phyloP scores from a whole-genome alignment of 1,140 invertebrate genomes.

The Pseudomyrmex flavicornis region DNA sequence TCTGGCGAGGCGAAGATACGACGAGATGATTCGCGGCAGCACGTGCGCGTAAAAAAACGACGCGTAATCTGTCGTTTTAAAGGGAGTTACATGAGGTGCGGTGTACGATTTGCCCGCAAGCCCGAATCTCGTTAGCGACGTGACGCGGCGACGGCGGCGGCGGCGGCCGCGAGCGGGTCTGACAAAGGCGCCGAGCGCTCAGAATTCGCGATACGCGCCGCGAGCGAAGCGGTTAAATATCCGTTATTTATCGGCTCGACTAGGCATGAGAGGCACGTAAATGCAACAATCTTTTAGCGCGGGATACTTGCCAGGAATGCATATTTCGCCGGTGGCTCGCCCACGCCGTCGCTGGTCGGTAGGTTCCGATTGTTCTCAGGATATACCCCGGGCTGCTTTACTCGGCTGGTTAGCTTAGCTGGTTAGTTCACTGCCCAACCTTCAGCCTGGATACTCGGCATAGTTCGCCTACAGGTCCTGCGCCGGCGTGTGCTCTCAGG shows the following conservation, averaged over 20 bases:
- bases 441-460: constrained; percentile 82
- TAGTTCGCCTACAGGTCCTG: constrained; percentile 83
- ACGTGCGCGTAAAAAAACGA: constrained; percentile 52
- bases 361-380: constrained; percentile 84
- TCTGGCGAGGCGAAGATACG: constrained; percentile 46
- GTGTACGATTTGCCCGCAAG: constrained; percentile 39
- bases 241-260: constrained; percentile 52
- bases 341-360: constrained; percentile 77
- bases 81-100: constrained; percentile 33
- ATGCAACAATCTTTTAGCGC: constrained; percentile 70
- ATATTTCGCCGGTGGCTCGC: constrained; percentile 79
- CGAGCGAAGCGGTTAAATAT: constrained; percentile 36
- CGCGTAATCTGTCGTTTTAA: constrained; percentile 33
- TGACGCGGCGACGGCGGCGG: neutral
- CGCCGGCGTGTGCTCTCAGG: constrained; percentile 51
- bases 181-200: constrained; percentile 10
- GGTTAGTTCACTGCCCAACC: constrained; percentile 78
- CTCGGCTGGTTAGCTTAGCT: constrained; percentile 75
- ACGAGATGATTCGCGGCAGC: constrained; percentile 54
- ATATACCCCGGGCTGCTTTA: constrained; percentile 78
- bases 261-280: constrained; percentile 50
- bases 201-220: neutral
- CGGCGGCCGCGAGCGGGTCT: neutral
- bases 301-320: constrained; percentile 79
- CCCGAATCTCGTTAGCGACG: constrained; percentile 44